Evolutionary conservation across 2,113 vertebrate species (phyloP).

Genomic region (Corydoras maculifer): DNA sequence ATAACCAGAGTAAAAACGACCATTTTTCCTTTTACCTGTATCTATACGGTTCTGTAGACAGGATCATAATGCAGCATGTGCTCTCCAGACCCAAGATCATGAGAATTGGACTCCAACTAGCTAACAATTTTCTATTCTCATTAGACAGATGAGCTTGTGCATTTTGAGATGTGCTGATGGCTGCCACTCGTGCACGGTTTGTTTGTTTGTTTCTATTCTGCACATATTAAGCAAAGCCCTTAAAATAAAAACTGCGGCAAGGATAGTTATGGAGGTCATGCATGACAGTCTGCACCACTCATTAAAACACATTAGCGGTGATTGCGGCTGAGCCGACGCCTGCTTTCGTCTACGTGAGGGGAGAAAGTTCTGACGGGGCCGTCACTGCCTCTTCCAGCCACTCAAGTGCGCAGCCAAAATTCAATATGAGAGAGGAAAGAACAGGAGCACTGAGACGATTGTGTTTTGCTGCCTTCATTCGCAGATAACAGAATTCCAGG

Average conservation of each 20-base stretch:
- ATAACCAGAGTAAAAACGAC: too few relatives aligned
- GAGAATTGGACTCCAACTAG: neutral
- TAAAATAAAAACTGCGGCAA: too few relatives aligned
- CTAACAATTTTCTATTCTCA: neutral
- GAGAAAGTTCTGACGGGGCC: constrained; percentile 32
- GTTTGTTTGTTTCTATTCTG: neutral
- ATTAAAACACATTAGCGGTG: constrained; percentile 50
- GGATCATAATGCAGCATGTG: neutral
- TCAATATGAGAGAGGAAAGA: constrained; percentile 49
- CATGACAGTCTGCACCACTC: constrained; percentile 38
- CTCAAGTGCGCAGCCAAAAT: constrained; percentile 42
- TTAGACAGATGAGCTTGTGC: too few relatives aligned
- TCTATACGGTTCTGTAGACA: neutral
- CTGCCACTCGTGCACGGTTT: too few relatives aligned
- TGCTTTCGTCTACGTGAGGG: neutral
- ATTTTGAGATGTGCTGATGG: too few relatives aligned
- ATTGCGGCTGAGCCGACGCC: constrained; percentile 36
- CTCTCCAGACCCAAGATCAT: neutral
- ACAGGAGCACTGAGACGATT: constrained; percentile 43
- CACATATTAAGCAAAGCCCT: too few relatives aligned
- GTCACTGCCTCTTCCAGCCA: constrained; percentile 36
- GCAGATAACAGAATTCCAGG: constrained; percentile 69
- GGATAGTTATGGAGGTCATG: neutral
- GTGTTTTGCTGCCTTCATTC: constrained; percentile 54
- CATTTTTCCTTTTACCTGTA: too few relatives aligned